A percentile compares a stretch with the other conserved stretches of the same genome.
phyloP scores from a whole-genome alignment of 1,140 invertebrate species.

The Euura lappo region DNA sequence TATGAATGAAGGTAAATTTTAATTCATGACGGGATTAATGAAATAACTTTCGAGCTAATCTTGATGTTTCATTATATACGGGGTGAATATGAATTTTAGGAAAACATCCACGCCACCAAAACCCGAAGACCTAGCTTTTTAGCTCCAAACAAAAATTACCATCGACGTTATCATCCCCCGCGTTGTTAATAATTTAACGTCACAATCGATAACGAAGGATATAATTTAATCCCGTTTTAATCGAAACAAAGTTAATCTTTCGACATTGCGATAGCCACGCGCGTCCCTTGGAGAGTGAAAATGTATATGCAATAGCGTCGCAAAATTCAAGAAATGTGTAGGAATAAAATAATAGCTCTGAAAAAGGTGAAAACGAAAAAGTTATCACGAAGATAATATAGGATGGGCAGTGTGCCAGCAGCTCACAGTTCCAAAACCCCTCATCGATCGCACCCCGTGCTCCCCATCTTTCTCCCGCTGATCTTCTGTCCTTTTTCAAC shows the following conservation, averaged over 20 bases:
- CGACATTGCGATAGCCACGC: too few species aligned
- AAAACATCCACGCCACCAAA: neutral
- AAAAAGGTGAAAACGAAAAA: neutral
- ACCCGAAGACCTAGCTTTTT: too few species aligned
- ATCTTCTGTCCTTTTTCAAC: slow-evolving; percentile 3
- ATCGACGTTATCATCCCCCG: too few species aligned
- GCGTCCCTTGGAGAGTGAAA: too few species aligned
- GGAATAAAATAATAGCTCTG: too few species aligned
- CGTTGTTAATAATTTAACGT: too few species aligned
- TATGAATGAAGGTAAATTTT: slow-evolving; percentile 3
- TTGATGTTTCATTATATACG: slow-evolving; percentile 3
- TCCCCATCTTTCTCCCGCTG: slow-evolving; percentile 5
- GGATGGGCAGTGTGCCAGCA: slow-evolving; percentile 34
- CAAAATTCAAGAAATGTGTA: too few species aligned
- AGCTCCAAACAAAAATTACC: too few species aligned
- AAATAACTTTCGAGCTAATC: slow-evolving; percentile 1
- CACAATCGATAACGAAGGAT: too few species aligned
- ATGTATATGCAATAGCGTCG: too few species aligned
- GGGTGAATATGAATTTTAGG: neutral
- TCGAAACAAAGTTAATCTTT: too few species aligned
- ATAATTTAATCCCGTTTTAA: too few species aligned
- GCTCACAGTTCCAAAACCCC: slow-evolving; percentile 25
- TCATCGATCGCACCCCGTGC: slow-evolving; percentile 31
- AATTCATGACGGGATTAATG: slow-evolving; percentile 2
- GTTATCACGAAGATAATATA: slow-evolving; percentile 18